Base-by-base conservation (phyloP, 2,888 invertebrate genomes). In the Andrena praecox region DNA sequence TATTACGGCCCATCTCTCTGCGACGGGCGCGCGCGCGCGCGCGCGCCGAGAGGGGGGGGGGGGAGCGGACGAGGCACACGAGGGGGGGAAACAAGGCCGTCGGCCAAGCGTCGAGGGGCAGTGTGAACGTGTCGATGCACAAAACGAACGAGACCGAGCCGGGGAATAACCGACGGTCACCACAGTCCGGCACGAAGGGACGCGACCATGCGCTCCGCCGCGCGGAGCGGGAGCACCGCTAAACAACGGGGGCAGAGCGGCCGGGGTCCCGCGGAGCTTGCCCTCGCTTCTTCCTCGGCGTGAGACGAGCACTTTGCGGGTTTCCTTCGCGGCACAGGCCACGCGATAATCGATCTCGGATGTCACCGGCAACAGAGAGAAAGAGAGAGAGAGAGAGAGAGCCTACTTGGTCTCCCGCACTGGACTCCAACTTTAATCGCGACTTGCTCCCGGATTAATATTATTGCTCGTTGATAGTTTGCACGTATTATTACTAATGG, bases 401-500 rank as follows among this genome's bases (percentile, higher is more conserved):
- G 20, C 20, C 20, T 20, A 20, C 20, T 20, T n/a, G 20, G 2
- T 52, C 2, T n/a, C 52, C 52, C n/a, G 8, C 52, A 52, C 52
- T 42, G 42, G 4, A 52, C 52, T 52, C 20, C 20, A 5, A 52
- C 20, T 42, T 42, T 5, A 42, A 42, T 42, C 42, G 42, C 42
- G 4, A 16, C 42, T 4, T 16, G 42, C 42, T 16, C 16, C 16
- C 16, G 42, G 12, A 42, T 42, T 42, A 16, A 42, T 42, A 42
- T 42, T 12, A 42, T 42, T 42, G 42, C 16, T 42, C 42, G 42
- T 42, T 4, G 16, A 42, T 5, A 5, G 42, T 27, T 8, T 4
- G 12, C 10, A 27, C 10, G 27, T 8, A 72, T 77, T 73, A 85
- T 33, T 74, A 77, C 74, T 87, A 87, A 77, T 87, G 86, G 87